Evolutionary conservation across 2,888 invertebrate species (phyloP), one percentile per base, ranked within the genome.

Genomic region (Harmothoe impar): DNA sequence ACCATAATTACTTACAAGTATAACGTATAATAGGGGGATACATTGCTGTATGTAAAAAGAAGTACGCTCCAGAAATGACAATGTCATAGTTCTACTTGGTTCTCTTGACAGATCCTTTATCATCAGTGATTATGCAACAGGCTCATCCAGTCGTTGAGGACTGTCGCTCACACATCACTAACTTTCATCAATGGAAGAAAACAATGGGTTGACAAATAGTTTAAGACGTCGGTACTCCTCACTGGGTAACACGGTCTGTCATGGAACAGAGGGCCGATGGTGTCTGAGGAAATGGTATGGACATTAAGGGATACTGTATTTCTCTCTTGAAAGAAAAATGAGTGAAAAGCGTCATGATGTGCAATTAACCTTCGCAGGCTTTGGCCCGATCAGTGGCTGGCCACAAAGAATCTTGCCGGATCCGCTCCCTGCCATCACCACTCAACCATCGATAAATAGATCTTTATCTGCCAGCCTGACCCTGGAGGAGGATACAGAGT

Each of bases 391-490:
- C 72, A 72, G 72, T 29, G 29, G 25, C 72, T 29, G 20, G 25
- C 29, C 72, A 72, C 29, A 62, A 62, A 62, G n/a, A n/a, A 62
- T 20, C 62, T 3, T n/a, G 12, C 62, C 15, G 62, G 62, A 62
- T 62, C 23, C 62, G 10, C 43, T 10, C n/a, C 3, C 62, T 62
- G 72, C 15, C 29, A 72, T 72, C 31, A 72, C 20, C 25, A 15
- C 72, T 29, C 29, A 15, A 29, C 29, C 29, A 25, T 72, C 72
- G 72, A 72, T 72, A 72, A 72, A 72, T 72, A 25, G 72, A 72
- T 72, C 72, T 72, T 72, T 72, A 72, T 72, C 72, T 72, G 25
- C 29, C 29, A 25, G 25, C 72, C 72, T 72, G 72, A 72, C 72
- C 72, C 25, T 25, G 20, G 17, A 29, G 29, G 31, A 3, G 15